phyloP scores from a whole-genome alignment of 2,113 vertebrate genomes.

The Zosterops lateralis region DNA sequence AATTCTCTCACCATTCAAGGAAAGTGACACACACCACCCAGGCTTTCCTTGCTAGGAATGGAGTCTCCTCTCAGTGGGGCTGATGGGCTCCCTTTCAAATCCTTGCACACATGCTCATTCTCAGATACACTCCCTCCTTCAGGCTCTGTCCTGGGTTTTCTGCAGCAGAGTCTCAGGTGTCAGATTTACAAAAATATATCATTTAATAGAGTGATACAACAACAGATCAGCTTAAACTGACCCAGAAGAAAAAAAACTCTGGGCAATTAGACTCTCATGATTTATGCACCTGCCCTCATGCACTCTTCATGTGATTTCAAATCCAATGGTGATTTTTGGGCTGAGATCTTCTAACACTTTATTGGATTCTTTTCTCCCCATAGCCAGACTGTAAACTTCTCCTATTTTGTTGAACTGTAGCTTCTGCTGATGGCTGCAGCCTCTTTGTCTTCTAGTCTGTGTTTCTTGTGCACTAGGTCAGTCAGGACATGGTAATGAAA shows the following conservation, averaged over 20 bases:
- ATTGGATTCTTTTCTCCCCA: not conserved
- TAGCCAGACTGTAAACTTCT: not conserved
- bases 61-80: not conserved
- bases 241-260: not conserved
- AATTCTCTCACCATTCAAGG: not conserved
- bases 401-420: not conserved
- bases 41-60: not conserved
- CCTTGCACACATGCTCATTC: not conserved
- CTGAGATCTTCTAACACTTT: not conserved
- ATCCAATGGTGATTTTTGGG: too few relatives aligned
- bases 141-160: not conserved
- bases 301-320: not conserved
- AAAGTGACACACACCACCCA: not conserved
- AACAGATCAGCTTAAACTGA: not conserved
- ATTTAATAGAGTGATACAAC: fast-evolving
- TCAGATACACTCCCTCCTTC: not conserved
- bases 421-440: not conserved
- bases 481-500: not conserved
- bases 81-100: not conserved
- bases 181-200: not conserved
- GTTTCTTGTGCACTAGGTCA: not conserved
- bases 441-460: not conserved
- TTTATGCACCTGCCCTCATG: fast-evolving
- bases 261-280: not conserved
- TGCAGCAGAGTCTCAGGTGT: not conserved